These are phyloP conservation scores for Thryonomys swinderianus DNA, from an alignment of 2,113 vertebrate genomes.

Conservation along the genomic window DNA sequence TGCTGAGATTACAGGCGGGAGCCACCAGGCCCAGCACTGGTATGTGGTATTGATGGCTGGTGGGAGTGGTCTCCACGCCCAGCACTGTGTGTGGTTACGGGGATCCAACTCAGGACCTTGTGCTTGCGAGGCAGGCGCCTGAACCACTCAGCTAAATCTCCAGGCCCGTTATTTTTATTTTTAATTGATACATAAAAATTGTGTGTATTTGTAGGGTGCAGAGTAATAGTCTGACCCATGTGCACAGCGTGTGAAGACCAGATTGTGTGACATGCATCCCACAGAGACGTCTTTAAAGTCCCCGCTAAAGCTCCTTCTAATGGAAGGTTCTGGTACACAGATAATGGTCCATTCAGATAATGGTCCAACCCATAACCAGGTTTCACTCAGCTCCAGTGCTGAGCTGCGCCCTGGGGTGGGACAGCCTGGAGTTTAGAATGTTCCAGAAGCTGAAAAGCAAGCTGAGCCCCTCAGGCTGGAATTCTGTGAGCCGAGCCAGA, in stretches of 20 bases:
- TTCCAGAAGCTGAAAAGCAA: neutral
- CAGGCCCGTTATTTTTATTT: neutral
- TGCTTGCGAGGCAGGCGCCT: too few relatives aligned
- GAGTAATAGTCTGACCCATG: neutral
- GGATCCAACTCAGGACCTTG: too few relatives aligned
- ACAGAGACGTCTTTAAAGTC: neutral
- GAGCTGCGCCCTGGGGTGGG: neutral
- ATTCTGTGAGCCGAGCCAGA: neutral
- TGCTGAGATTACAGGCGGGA: too few relatives aligned
- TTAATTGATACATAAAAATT: neutral
- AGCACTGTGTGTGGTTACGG: too few relatives aligned
- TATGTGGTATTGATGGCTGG: too few relatives aligned
- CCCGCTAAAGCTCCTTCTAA: neutral
- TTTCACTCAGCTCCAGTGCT: fast-evolving
- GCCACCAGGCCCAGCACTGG: too few relatives aligned
- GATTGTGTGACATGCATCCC: too few relatives aligned
- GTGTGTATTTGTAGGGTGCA: neutral
- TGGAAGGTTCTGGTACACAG: too few relatives aligned
- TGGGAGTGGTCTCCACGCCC: too few relatives aligned
- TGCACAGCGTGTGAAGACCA: neutral
- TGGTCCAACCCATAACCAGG: fast-evolving
- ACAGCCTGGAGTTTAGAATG: conserved; percentile 57
- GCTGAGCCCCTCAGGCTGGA: neutral
- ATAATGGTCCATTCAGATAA: neutral
- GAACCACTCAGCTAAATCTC: too few relatives aligned